Evolutionary conservation across 2,113 vertebrate species (phyloP).

Genomic region (Rhabdornis inornatus): DNA sequence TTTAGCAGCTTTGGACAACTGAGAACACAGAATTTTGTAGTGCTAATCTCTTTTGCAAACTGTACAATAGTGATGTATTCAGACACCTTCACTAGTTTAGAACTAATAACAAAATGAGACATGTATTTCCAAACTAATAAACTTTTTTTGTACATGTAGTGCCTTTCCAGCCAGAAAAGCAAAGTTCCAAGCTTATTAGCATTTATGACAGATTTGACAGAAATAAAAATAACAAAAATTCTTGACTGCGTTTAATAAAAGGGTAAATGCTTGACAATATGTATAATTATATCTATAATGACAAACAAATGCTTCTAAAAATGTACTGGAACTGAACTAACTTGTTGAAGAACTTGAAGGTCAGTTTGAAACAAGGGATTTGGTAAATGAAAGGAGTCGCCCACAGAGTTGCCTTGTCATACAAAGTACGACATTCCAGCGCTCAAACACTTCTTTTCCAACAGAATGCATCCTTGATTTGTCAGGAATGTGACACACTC

Average conservation of each 20-base stretch:
- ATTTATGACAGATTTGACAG: neutral
- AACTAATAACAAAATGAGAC: neutral
- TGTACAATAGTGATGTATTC: neutral
- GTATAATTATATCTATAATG: neutral
- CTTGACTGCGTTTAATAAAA: neutral
- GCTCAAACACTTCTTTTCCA: slow-evolving; percentile 4
- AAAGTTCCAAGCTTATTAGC: neutral
- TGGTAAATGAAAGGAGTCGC: neutral
- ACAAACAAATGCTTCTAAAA: neutral
- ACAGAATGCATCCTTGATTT: slow-evolving; percentile 18
- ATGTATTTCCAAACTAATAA: neutral
- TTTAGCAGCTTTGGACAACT: neutral
- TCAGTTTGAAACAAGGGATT: neutral
- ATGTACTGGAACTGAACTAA: neutral
- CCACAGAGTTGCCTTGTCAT: neutral
- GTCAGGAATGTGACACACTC: neutral
- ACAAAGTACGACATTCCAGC: neutral
- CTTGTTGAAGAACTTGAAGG: neutral
- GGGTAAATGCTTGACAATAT: neutral
- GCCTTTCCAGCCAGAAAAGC: neutral
- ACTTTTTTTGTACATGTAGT: neutral
- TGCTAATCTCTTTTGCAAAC: neutral
- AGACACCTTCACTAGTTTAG: neutral
- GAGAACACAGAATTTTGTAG: neutral
- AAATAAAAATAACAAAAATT: neutral